A percentile compares a stretch with the other conserved stretches of the same genome.
Conservation (phyloP, 37 sponge, comb jelly and placozoan genomes). For the Dysidea cf. avara region DNA sequence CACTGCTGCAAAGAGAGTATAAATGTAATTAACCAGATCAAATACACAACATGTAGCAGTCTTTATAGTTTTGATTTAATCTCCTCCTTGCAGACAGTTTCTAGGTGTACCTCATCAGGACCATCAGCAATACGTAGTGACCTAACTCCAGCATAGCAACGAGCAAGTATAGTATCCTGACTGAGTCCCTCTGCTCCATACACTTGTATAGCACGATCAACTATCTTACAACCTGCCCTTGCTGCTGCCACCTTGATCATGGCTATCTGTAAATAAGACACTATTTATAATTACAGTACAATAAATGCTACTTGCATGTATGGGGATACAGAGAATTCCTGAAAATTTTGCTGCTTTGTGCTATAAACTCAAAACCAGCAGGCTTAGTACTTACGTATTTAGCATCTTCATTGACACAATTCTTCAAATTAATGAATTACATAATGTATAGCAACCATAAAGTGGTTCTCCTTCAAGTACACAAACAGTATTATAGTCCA, state of each 20-base stretch:
- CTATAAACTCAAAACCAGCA: not conserved
- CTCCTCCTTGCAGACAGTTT: constrained; percentile 76
- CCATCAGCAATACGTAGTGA: constrained; percentile 90
- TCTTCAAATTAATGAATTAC: too few relatives aligned
- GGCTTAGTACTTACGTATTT: too few relatives aligned
- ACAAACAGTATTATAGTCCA: too few relatives aligned
- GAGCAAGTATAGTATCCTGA: constrained; percentile 74
- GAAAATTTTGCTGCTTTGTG: too few relatives aligned
- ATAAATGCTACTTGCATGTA: not conserved
- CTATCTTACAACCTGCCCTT: constrained; percentile 61
- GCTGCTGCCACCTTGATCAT: constrained; percentile 81
- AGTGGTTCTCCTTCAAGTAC: too few relatives aligned
- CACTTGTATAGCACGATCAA: constrained; percentile 85
- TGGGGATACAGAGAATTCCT: not conserved
- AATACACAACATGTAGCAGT: too few relatives aligned
- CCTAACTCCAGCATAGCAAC: constrained; percentile 61
- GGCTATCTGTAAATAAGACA: constrained; percentile 57
- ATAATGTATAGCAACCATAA: too few relatives aligned
- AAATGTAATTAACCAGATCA: too few relatives aligned
- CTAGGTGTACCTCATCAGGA: constrained; percentile 87
- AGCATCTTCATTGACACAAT: too few relatives aligned
- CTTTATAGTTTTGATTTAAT: constrained; percentile 54
- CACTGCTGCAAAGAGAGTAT: too few relatives aligned
- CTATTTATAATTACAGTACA: not conserved
- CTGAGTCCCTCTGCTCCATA: constrained; percentile 80